Evolutionary conservation across 2,888 invertebrate genomes (phyloP), one percentile per base, ranked within the genome.

Genomic region (Erebia epiphron): DNA sequence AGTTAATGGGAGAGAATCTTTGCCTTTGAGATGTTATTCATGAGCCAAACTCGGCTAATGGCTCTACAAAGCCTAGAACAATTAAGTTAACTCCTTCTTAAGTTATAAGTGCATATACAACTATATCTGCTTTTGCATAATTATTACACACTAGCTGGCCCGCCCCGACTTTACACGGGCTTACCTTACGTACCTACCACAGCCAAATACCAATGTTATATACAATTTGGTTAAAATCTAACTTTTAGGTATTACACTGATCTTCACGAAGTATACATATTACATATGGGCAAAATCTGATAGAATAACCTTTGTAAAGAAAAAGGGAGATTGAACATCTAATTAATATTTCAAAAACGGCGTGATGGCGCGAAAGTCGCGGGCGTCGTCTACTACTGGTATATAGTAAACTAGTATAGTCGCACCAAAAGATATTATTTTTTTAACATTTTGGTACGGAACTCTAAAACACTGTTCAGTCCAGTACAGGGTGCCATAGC

Each of bases 81-180:
- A 60, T 60, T 60, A 60, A 60, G 10, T 60, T 60, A 60, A 35
- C 8, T 41, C n/a, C 21, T 13, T 14, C 58, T 52, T 52, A 41
- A 35, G 35, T 58, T 58, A 2, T 8, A n/a, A 60, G 58, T 41
- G 58, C 58, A 41, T 58, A 10, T 14, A 8, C 14, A 1, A 57
- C 52, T 52, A 16, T 16, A 16, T 10, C 8, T 16, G 2, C 5
- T 50, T 50, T 50, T n/a, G 10, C 52, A 52, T 52, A 52, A 8
- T 52, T 9, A 14, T 8, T n/a, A 7, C 7, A 5, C 50, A 50
- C 49, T 49, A 49, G 49, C 49, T 13, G 35, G 4, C 35, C 35
- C 14, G 1, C 14, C 49, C 49, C 49, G 49, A 1, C 49, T 49
- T 49, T 5, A 13, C 49, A 14, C 49, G 14, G 49, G 2, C 49